phyloP scores from a whole-genome alignment of 2,888 invertebrate genomes.

The Drosophila longiperda region DNA sequence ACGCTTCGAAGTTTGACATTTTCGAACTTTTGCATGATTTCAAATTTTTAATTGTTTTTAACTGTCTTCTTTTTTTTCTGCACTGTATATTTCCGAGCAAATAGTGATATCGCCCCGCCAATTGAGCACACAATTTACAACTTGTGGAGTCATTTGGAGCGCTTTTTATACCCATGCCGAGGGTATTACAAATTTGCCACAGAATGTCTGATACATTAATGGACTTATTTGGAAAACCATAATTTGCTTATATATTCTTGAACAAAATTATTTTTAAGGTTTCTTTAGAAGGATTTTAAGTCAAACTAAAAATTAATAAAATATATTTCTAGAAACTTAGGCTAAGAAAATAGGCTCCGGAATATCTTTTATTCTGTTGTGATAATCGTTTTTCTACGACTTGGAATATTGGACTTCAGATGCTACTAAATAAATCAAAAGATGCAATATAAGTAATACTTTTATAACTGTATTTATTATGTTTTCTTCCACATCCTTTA shows the following conservation, averaged over 20 bases:
- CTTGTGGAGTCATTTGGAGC: constrained; percentile 21
- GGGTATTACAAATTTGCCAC: neutral
- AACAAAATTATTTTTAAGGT: neutral
- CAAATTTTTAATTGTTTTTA: constrained; percentile 80
- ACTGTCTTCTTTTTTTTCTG: constrained; percentile 68
- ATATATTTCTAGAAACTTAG: neutral
- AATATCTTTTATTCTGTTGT: too few relatives aligned
- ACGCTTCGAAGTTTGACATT: constrained; percentile 84
- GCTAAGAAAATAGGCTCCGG: neutral
- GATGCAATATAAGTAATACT: neutral
- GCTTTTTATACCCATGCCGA: neutral
- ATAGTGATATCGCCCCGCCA: constrained; percentile 29
- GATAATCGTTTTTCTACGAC: neutral
- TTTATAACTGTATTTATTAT: too few relatives aligned
- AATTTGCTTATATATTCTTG: neutral
- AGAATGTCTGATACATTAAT: neutral
- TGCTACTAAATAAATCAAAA: neutral
- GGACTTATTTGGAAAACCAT: neutral
- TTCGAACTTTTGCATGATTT: constrained; percentile 85
- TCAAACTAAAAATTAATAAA: neutral
- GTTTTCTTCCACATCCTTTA: neutral
- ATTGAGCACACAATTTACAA: constrained; percentile 55
- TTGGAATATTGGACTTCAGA: neutral
- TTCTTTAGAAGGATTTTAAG: neutral
- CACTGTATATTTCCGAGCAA: constrained; percentile 37